Conservation (phyloP, 2,888 invertebrate genomes). For the Mythimna ferrago region DNA sequence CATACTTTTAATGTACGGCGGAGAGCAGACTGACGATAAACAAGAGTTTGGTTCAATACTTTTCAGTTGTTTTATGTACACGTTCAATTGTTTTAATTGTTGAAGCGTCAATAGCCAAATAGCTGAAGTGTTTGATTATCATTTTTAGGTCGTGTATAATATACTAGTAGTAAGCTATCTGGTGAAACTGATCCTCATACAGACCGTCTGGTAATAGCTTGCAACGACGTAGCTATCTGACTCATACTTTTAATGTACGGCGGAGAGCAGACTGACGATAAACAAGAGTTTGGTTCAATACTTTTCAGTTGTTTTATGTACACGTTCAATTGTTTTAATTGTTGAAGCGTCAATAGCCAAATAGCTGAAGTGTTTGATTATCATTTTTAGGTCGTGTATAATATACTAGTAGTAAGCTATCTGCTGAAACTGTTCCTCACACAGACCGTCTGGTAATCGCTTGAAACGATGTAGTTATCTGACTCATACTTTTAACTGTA, state of each 20-base stretch:
- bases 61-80: neutral
- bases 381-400: too few relatives aligned
- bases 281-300: neutral
- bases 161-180: too few relatives aligned
- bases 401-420: too few relatives aligned
- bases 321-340: too few relatives aligned
- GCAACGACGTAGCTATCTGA: slow-evolving; percentile 32
- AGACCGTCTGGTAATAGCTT: slow-evolving; percentile 28
- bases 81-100: too few relatives aligned
- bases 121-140: too few relatives aligned
- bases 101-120: too few relatives aligned
- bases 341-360: too few relatives aligned
- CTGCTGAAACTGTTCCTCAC: slow-evolving; percentile 4
- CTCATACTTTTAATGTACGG: slow-evolving; percentile 28
- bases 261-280: slow-evolving; percentile 2
- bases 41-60: neutral
- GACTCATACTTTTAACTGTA: slow-evolving; percentile 34
- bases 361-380: too few relatives aligned
- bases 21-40: slow-evolving; percentile 2
- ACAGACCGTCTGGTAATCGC: slow-evolving; percentile 29
- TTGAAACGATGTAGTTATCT: slow-evolving; percentile 26
- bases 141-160: too few relatives aligned
- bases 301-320: neutral
- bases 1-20: slow-evolving; percentile 20
- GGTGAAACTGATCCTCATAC: slow-evolving; percentile 4